These are phyloP conservation scores for Macaria liturata DNA, from an alignment of 2,888 invertebrate genomes.

Conservation along the genomic window DNA sequence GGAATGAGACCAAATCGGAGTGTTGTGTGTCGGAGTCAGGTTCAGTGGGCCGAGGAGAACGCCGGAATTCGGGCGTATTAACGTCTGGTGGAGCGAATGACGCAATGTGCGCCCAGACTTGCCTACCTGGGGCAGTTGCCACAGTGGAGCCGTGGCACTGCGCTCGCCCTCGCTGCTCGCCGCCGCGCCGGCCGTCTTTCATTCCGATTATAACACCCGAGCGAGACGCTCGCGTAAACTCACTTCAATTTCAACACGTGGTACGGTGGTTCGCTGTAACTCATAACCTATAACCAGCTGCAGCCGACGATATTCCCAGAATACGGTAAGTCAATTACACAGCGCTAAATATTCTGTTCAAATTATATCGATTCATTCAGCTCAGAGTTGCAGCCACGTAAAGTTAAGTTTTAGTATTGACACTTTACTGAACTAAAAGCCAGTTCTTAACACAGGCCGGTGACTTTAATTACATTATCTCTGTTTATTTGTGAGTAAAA, in stretches of 20 bases:
- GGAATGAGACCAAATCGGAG: constrained; percentile 11
- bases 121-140: constrained; percentile 29
- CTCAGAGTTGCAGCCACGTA: too few relatives aligned
- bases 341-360: too few relatives aligned
- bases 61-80: constrained; percentile 16
- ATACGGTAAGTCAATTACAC: too few relatives aligned
- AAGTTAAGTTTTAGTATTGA: too few relatives aligned
- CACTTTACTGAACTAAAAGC: too few relatives aligned
- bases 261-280: constrained; percentile 57
- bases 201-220: constrained; percentile 69
- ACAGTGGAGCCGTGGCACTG: neutral
- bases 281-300: constrained; percentile 50
- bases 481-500: too few relatives aligned
- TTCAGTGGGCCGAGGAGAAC: neutral
- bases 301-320: too few relatives aligned
- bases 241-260: constrained; percentile 69
- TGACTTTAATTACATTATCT: too few relatives aligned
- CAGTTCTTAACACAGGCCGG: too few relatives aligned
- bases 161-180: constrained; percentile 14
- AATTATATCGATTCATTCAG: too few relatives aligned
- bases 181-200: constrained; percentile 37
- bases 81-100: constrained; percentile 36
- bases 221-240: constrained; percentile 50
- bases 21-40: constrained; percentile 3
- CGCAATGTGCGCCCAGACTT: constrained; percentile 56